Evolutionary conservation across 2,888 invertebrate species (phyloP).

Genomic region (Tridacna gigas): DNA sequence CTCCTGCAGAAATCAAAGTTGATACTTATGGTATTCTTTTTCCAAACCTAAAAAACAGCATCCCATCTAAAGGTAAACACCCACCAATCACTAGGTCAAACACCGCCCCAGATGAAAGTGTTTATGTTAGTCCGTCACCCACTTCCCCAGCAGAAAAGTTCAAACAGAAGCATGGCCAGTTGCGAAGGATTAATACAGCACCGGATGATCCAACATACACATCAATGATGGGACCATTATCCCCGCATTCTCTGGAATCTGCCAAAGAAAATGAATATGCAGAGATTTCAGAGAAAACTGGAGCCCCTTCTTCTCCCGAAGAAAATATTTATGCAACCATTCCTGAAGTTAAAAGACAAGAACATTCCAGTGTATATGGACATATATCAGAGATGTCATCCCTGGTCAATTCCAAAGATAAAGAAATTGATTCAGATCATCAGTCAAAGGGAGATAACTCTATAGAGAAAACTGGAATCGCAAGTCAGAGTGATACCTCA

Average conservation of each 20-base stretch:
- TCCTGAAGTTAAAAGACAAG: slow-evolving; percentile 28
- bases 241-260: slow-evolving; percentile 3
- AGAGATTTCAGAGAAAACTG: slow-evolving; percentile 56
- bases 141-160: slow-evolving; percentile 40
- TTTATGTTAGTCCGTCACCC: slow-evolving; percentile 53
- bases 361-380: slow-evolving; percentile 11
- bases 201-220: slow-evolving; percentile 53
- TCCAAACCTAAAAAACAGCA: slow-evolving; percentile 53
- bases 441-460: neutral
- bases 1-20: slow-evolving; percentile 30
- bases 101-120: slow-evolving; percentile 51
- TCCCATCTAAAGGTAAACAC: slow-evolving; percentile 20
- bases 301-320: slow-evolving; percentile 22
- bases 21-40: slow-evolving; percentile 61
- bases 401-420: neutral
- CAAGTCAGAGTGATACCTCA: neutral
- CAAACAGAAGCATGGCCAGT: slow-evolving; percentile 50
- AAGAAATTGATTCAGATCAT: neutral
- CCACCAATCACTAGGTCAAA: slow-evolving; percentile 49
- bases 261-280: slow-evolving; percentile 53
- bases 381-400: slow-evolving; percentile 21
- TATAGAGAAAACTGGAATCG: neutral
- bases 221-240: slow-evolving; percentile 22
- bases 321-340: slow-evolving; percentile 60
- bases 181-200: slow-evolving; percentile 43